These are phyloP conservation scores for Fabriciana adippe DNA, from an alignment of 2,888 invertebrate genomes.

Conservation along the genomic window DNA sequence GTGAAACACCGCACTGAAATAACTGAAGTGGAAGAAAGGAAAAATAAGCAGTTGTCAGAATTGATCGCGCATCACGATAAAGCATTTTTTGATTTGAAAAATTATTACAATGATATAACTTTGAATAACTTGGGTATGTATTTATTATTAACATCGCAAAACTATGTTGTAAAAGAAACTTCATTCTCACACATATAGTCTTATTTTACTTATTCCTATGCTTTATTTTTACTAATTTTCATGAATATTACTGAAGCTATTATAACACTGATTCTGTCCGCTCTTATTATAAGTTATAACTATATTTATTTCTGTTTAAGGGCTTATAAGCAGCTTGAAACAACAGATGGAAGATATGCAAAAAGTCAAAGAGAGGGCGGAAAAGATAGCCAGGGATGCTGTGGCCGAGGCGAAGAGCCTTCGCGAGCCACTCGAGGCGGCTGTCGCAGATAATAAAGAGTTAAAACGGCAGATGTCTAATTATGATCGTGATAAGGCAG, in stretches of 20 bases:
- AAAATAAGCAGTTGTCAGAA: constrained; percentile 92
- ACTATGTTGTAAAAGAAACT: too few relatives aligned
- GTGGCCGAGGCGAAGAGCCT: constrained; percentile 88
- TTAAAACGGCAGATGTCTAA: constrained; percentile 89
- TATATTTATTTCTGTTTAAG: constrained; percentile 44
- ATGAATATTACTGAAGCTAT: too few relatives aligned
- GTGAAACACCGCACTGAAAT: constrained; percentile 91
- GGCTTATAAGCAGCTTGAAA: constrained; percentile 93
- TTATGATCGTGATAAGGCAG: constrained; percentile 92
- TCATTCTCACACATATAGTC: too few relatives aligned
- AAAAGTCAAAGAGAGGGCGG: constrained; percentile 88
- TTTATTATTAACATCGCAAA: neutral
- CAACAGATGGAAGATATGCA: constrained; percentile 89
- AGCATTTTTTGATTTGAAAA: constrained; percentile 94
- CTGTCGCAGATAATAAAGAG: constrained; percentile 87
- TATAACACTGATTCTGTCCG: too few relatives aligned
- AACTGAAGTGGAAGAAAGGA: constrained; percentile 94
- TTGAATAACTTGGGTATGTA: constrained; percentile 91
- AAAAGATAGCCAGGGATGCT: constrained; percentile 85
- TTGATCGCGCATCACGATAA: constrained; percentile 91
- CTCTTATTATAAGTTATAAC: neutral
- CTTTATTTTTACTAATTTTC: too few relatives aligned
- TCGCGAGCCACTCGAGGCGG: constrained; percentile 87
- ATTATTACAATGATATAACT: constrained; percentile 97
- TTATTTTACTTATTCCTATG: too few relatives aligned